phyloP scores from a whole-genome alignment of 1,140 invertebrate genomes.

The Camponotus floridanus region DNA sequence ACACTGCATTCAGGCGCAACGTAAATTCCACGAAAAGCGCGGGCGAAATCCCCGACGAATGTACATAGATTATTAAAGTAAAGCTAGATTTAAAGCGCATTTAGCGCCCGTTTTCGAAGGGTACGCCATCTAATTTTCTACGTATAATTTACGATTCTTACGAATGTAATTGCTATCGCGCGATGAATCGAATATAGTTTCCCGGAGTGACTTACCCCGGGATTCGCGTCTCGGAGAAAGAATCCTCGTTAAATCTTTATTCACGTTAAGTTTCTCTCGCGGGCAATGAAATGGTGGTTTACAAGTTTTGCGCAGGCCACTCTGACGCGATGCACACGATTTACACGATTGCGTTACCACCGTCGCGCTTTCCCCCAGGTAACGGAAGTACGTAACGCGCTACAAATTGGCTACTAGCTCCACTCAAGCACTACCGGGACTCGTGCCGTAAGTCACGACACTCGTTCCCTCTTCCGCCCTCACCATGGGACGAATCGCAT shows the following conservation, averaged over 20 bases:
- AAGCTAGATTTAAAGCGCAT: constrained; percentile 56
- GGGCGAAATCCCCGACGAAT: constrained; percentile 42
- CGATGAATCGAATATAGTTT: neutral
- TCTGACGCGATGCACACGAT: constrained; percentile 49
- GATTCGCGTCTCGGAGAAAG: neutral
- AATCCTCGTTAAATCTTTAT: constrained; percentile 60
- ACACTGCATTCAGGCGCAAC: constrained; percentile 55
- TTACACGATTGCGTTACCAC: constrained; percentile 51
- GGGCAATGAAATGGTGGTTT: constrained; percentile 36
- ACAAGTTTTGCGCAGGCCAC: constrained; percentile 35
- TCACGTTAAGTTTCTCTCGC: constrained; percentile 57
- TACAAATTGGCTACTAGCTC: constrained; percentile 69
- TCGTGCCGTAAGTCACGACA: constrained; percentile 64
- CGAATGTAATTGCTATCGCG: constrained; percentile 37
- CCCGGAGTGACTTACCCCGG: neutral
- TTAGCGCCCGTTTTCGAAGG: constrained; percentile 25
- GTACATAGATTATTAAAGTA: constrained; percentile 59
- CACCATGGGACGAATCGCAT: constrained; percentile 68
- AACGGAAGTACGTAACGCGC: constrained; percentile 57
- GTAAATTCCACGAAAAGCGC: constrained; percentile 49
- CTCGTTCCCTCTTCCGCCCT: constrained; percentile 19
- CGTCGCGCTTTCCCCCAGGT: constrained; percentile 42
- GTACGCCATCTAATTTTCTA: constrained; percentile 49
- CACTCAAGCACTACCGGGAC: constrained; percentile 42
- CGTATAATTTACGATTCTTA: constrained; percentile 35